Conservation (phyloP, 1,140 invertebrate species). For the Lucilia sericata region DNA sequence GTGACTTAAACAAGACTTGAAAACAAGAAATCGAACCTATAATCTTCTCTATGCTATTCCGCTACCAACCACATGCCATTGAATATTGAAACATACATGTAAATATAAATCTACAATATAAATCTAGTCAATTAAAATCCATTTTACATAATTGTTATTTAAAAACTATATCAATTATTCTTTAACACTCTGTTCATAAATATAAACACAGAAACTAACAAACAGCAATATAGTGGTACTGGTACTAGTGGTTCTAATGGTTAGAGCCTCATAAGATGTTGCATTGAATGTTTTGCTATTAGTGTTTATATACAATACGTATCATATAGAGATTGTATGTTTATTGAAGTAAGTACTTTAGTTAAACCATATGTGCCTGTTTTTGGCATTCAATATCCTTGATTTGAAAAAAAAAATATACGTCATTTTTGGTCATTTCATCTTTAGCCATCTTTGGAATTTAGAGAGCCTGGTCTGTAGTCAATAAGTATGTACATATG, state of each 20-base stretch:
- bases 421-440: constrained; percentile 40
- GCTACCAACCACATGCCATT: too few species aligned
- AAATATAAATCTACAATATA: too few species aligned
- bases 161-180: not conserved
- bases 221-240: not conserved
- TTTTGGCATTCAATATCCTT: constrained; percentile 42
- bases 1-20: not conserved
- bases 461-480: not conserved
- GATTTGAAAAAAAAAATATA: not conserved
- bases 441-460: constrained; percentile 15
- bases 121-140: too few species aligned
- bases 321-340: constrained; percentile 3
- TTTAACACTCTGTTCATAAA: not conserved
- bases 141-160: too few species aligned
- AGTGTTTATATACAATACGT: not conserved
- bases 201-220: not conserved
- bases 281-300: constrained; percentile 11
- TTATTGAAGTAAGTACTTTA: constrained; percentile 39
- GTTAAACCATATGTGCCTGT: constrained; percentile 39
- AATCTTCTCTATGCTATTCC: too few species aligned
- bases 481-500: not conserved
- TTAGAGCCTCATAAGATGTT: constrained; percentile 35
- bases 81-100: too few species aligned
- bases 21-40: too few species aligned
- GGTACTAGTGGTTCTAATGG: not conserved